Evolutionary conservation across 1,140 invertebrate genomes (phyloP), one percentile per base, ranked within the genome.

Genomic region (Oedothorax gibbosus): DNA sequence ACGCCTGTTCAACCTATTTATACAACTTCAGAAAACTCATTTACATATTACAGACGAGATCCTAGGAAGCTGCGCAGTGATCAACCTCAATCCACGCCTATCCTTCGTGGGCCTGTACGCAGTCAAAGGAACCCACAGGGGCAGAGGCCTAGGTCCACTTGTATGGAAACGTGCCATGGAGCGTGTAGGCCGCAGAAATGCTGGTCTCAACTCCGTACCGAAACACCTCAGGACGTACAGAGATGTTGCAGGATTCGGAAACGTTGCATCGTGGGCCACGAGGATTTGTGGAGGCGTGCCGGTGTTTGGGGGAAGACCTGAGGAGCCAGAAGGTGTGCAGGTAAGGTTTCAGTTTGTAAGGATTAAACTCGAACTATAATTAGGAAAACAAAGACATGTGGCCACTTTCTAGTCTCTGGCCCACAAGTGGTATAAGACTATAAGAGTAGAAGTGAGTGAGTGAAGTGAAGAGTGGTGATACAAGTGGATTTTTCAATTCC

Each of bases 71-170:
- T 88, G 87, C 56, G 85, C 86, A n/a, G 88, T 79, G 9, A 66
- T 87, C 7, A 76, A 86, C 15, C 64, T 86, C 14, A 57, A 87
- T 60, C 76, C 85, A 2, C 54, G 75, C 18, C 50, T 85, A 9
- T 86, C 79, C 10, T 88, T 88, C 66, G 82, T 88, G 12, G 88
- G 88, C 7, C 62, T 88, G 21, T 88, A 88, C 51, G 88, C 87
- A 14, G 87, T 88, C 3, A 72, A 64, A 57, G 69, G 84, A 0
- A 57, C 83, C 10, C 85, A 86, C 50, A 82, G 87, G 51, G 86
- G 86, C 0, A 72, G 53, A 50, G 87, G 87, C 11, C 83, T 88
- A 14, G 88, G 88, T 15, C 21, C 68, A 11, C 57, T 49, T 14
- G 72, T 88, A 35, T 88, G 87, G 87, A 64, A 82, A 50, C 35